Evolutionary conservation across 2,797 vertebrate genomes (phyloP), one percentile per base, ranked within the genome.

Genomic region (Pipistrellus nathusii): DNA sequence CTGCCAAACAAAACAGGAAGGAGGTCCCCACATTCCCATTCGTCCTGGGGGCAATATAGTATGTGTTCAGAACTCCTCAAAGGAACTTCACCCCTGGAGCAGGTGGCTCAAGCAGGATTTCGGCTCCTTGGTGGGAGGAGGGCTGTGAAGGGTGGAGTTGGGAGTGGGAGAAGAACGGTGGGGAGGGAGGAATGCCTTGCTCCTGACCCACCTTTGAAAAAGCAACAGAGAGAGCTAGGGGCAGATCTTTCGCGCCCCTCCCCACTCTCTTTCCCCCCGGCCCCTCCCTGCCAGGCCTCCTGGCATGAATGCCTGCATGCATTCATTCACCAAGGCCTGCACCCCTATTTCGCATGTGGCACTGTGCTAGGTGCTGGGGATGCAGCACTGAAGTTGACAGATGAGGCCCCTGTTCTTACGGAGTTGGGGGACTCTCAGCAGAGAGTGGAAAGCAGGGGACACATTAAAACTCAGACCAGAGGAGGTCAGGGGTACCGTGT

Each of bases 391-490:
- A 77, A 12, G 8, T 15, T 32, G 27, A 11, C 44, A 46, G 59
- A 8, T 5, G 11, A 68, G 30, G 41, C 8, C 8, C 48, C 82
- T 66, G 0, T 83, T 35, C 46, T 75, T 9, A 9, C 0, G 7
- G 41, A 84, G 11, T 46, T 46, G 2, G 4, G 8, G 30, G 12
- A 21, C 55, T 84, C 66, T 90, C 20, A 23, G 68, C 46, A 68
- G 17, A 41, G 4, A 62, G 27, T 35, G 41, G 48, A 81, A 89
- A 83, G 78, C 13, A 55, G 8, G 53, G 93, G 57, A 64, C 35
- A 21, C 27, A 80, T 17, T 68, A 35, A 73, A 48, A 85, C n/a
- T 89, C 62, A 75, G 15, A 55, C 13, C 64, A n/a, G 53, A 90
- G 23, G 51, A 27, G 14, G 20, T 15, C 57, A 30, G 0, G 23